Evolutionary conservation across 1,140 invertebrate species (phyloP).

Genomic region (Tribolium castaneum): DNA sequence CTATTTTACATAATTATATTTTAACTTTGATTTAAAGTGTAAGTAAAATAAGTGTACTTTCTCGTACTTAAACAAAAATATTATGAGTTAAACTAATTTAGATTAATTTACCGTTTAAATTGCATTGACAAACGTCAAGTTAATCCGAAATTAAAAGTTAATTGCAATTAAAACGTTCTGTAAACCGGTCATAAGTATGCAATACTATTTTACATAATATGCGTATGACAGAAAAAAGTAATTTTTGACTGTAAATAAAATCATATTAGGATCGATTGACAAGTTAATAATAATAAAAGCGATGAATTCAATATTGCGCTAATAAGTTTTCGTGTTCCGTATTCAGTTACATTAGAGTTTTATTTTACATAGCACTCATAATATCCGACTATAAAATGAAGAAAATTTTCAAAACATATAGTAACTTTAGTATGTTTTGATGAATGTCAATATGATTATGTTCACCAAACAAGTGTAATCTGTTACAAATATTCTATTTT

Average conservation of each 20-base stretch:
- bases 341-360: constrained; percentile 22
- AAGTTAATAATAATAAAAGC: constrained; percentile 1
- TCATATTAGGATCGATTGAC: not conserved
- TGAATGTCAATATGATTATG: not conserved
- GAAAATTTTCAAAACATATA: constrained; percentile 9
- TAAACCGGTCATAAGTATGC: too few relatives aligned
- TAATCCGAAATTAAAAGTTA: too few relatives aligned
- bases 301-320: not conserved
- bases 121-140: too few relatives aligned
- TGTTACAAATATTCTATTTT: not conserved
- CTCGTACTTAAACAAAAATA: not conserved
- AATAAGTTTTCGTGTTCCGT: constrained; percentile 5
- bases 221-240: too few relatives aligned
- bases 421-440: not conserved
- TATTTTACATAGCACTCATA: constrained; percentile 8
- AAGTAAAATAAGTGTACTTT: too few relatives aligned
- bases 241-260: too few relatives aligned
- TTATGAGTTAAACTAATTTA: too few relatives aligned
- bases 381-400: not conserved
- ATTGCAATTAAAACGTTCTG: too few relatives aligned
- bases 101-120: too few relatives aligned
- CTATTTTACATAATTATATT: not conserved
- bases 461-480: not conserved
- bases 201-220: too few relatives aligned
- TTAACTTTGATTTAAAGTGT: too few relatives aligned